Evolutionary conservation across 1,140 invertebrate genomes (phyloP), one percentile per base, ranked within the genome.

Genomic region (Ostrea denselamellosa): DNA sequence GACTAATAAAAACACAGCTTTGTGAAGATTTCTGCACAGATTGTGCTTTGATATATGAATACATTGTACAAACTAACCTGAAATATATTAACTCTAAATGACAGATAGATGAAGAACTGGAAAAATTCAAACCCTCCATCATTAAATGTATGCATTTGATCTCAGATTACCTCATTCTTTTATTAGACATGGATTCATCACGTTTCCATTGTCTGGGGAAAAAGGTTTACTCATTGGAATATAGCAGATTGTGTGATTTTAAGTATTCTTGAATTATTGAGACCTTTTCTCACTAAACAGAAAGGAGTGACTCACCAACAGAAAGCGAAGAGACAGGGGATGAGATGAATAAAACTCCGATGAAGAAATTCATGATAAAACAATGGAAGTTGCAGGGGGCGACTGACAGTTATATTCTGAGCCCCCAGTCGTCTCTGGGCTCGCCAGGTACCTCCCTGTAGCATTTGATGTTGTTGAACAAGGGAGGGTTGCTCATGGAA

Each of bases 251-350:
- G 34, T 52, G 12, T 84, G n/a, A 84, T 14, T 84, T 84, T 14
- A 53, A 53, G 9, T 84, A 3, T n/a, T 19, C 44, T 53, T 53
- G 83, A 53, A n/a, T 22, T 84, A 51, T 51, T 53, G 19, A 84
- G 51, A n/a, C 17, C 25, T 87, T 85, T 56, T 84, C 22, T 88
- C 51, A 28, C n/a, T 17, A 54, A 88, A 44, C 89, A 94, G 93
- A 91, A 28, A 86, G 88, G 5, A 93, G 92, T 88, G 90, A 94
- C 86, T 94, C 95, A 12, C 95, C 95, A 83, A 95, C 95, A 8
- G 96, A 96, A 52, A 96, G 95, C 86, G 96, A 96, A 84, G 95
- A 91, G 10, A 95, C 95, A 83, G 92, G 94, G 19, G 96, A 96
- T 90, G 93, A 94, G 87, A 85, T 91, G 0, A 85, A 22, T 65